A percentile compares a stretch with the other conserved stretches of the same genome.
These are phyloP conservation scores for Rhipidura dahli DNA, from an alignment of 2,113 vertebrate species.

Conservation along the genomic window DNA sequence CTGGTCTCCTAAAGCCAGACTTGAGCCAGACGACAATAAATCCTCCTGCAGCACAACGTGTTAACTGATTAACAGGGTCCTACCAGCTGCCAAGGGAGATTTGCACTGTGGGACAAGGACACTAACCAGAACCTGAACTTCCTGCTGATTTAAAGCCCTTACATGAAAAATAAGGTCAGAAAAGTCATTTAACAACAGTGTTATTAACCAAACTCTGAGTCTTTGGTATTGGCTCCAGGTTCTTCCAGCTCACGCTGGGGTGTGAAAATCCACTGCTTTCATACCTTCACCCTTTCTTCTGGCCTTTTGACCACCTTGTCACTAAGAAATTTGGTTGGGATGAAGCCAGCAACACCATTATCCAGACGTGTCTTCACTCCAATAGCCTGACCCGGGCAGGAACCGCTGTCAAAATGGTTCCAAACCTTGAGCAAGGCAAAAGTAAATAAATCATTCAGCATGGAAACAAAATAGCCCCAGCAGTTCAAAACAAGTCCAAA, in stretches of 20 bases:
- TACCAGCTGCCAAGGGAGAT: slow-evolving; percentile 43
- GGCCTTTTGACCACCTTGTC: slow-evolving; percentile 98
- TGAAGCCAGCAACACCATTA: slow-evolving; percentile 95
- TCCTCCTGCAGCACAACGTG: background rate
- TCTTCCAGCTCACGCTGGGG: background rate
- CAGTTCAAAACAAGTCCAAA: background rate
- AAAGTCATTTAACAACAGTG: background rate
- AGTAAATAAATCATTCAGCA: background rate
- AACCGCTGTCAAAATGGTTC: slow-evolving; percentile 99
- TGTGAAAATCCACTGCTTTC: background rate
- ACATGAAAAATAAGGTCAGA: background rate
- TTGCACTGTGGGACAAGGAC: slow-evolving; percentile 15
- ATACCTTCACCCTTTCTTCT: slow-evolving; percentile 96
- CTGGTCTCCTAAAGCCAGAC: slow-evolving; percentile 36
- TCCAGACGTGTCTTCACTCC: slow-evolving; percentile 93
- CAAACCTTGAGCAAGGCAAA: slow-evolving; percentile 81
- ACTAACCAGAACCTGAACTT: slow-evolving; percentile 2
- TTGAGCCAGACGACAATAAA: slow-evolving; percentile 58
- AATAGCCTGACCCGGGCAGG: slow-evolving; percentile 96
- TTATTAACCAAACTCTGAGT: background rate
- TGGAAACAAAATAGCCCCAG: background rate
- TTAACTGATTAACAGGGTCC: slow-evolving; percentile 42
- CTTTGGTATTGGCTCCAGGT: background rate
- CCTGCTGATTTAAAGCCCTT: background rate
- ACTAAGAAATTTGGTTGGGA: slow-evolving; percentile 97